Base-by-base conservation (phyloP, 2,113 vertebrate genomes). In the Pimephales promelas region DNA sequence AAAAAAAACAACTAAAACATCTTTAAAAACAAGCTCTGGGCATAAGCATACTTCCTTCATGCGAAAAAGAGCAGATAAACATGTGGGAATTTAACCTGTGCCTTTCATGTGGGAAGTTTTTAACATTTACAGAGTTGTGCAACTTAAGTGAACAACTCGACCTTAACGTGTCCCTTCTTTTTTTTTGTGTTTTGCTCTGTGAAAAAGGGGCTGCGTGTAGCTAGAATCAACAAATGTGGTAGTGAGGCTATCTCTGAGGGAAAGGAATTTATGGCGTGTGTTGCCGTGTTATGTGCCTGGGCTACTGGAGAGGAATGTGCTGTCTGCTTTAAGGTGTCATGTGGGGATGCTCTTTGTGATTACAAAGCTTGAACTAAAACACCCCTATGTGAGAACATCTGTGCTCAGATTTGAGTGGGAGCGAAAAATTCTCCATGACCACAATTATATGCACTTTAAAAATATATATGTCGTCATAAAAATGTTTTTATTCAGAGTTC, bases 281-380 rank as follows among this genome's bases (percentile, higher is more conserved):
- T 87, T 91, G 87, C 90, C 90, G 83, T 88, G 90, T 88, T 89
- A 89, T 88, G 54, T 89, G 90, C 88, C 89, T 87, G 52, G 11
- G 83, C 88, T 36, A 77, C 87, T 80, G 87, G 79, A 24, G 83
- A 87, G 91, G 91, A 94, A 93, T 92, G 91, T 83, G 87, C 84
- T 88, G 34, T 59, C 91, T 88, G 92, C 89, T 92, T 92, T 92
- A 93, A 87, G 85, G 90, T 91, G 89, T 89, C 91, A 91, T 90
- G 68, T 87, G 87, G 91, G 85, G 88, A 91, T 43, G 62, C 76
- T 77, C 56, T 66, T 34, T 40, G 66, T 64, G 43, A 82, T 71
- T 56, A 71, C 28, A 43, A 56, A 59, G 88, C 88, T 90, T 85
- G 79, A 22, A 61, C 22, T 31, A 71, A 83, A 76, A 75, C 57